Base-by-base conservation (phyloP, 2,113 vertebrate species). In the Panthera uncia region DNA sequence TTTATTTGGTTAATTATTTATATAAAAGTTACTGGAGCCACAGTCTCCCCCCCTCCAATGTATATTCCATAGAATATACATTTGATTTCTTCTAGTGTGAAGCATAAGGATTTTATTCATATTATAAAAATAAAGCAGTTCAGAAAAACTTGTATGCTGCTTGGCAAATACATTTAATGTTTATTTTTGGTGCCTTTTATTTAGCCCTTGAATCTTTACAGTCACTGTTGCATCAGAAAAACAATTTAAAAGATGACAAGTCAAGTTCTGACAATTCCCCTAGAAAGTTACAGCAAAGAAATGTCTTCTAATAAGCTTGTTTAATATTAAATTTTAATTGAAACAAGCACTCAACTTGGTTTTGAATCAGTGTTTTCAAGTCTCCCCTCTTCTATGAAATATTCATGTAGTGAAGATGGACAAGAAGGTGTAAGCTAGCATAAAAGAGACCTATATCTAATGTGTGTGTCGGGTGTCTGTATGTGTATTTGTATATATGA, bases 281-380 rank as follows among this genome's bases (percentile, higher is more conserved):
- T 81, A 63, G 74, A 94, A 89, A 97, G 41, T 93, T 91, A 91
- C 2, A 89, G 74, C 76, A 95, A 88, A 73, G 90, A 92, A n/a
- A 74, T 14, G 12, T 96, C 45, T 93, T 97, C 55, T 90, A 78
- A 84, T 97, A 94, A 96, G 6, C 78, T 95, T 95, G 68, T 85
- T 71, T 96, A 63, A 61, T 95, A 83, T 94, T 98, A 94, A 88
- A 65, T 97, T 94, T 97, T 94, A 95, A 66, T 92, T 96, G 69
- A 45, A 97, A 84, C 4, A 76, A 84, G 4, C 29, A 16, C 93
- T 89, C 55, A 84, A 31, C 45, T 96, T 95, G 38, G 79, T 87
- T 83, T 97, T 97, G 88, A 97, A 92, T 94, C 66, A 55, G 7
- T 95, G 14, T 93, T 0, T 48, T 89, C 69, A 96, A 91, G 89